Evolutionary conservation across 1,140 invertebrate genomes (phyloP), one percentile per base, ranked within the genome.

Genomic region (Caenorhabditis briggsae): DNA sequence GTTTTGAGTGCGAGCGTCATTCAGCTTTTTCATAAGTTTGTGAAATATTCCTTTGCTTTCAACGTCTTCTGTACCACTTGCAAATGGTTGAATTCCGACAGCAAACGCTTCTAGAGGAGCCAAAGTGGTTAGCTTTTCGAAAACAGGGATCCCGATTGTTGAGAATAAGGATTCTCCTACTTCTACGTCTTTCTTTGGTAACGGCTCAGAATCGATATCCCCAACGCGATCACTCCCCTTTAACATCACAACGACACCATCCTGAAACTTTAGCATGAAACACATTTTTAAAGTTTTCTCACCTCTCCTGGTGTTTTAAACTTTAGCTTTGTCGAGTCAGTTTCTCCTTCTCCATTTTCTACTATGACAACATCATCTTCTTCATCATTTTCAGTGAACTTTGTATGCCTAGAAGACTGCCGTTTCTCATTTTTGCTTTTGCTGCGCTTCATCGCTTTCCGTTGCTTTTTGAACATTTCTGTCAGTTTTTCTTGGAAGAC

Each of bases 301-400:
- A 78, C 70, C 20, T 78, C 70, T 78, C 70, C 70, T 18, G 70
- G 70, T 14, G 46, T 78, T 12, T 23, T 78, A 11, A 78, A 78
- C 9, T 53, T 53, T 53, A 9, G 16, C 33, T 50, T 78, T n/a
- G 0, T 33, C 23, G 2, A 1, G 11, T 78, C 46, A 11, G 5
- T 78, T 50, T 53, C 50, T 5, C 18, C 20, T n/a, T 78, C n/a
- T 3, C 50, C 46, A 78, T 50, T 23, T 78, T 20, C n/a, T 23
- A 78, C 23, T 25, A 78, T 18, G 9, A 78, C 50, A 43, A 53
- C 20, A 50, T 78, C 65, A 74, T 74, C 65, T 25, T 58, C 56
- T 14, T 43, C 43, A 18, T 70, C 64, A 9, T 70, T 41, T 18
- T 70, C 20, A 9, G 46, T 11, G 14, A 78, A 78, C 46, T 48